Base-by-base conservation (phyloP, 1,140 invertebrate genomes). In the Leptoteleia sp. region DNA sequence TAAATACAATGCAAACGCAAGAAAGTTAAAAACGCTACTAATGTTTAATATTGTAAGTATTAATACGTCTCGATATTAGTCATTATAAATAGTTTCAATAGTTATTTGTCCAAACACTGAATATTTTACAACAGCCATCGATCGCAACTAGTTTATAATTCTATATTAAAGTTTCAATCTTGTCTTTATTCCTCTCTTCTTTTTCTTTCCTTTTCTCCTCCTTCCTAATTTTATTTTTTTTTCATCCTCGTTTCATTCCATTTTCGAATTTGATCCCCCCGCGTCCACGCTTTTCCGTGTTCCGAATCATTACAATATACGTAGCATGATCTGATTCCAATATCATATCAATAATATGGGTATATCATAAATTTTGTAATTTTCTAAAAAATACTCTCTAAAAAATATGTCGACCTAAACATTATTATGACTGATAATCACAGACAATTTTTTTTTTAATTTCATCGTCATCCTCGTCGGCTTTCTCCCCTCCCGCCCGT, bases 351-450 rank as follows among this genome's bases (percentile, higher is more conserved):
- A 86, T 88, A 86, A 86, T 86, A 87, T 80, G 84, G 79, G 76
- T 88, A 87, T 87, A 87, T 87, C 72, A 84, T 89, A 89, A 88
- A 89, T 89, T 89, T 89, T 89, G 87, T 87, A 85, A 89, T 88
- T 85, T 88, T 84, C 86, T 89, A 89, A 89, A 89, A 89, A 89
- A 89, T 89, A 89, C 87, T 83, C 82, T 88, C 86, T 88, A 88
- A 88, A 88, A 88, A 88, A 88, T 89, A 89, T 88, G 83, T 89
- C 70, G 87, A 88, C 86, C 87, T 89, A 88, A 88, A 89, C 86
- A 89, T 89, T 88, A 88, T 88, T 89, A 89, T 87, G 87, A 89
- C 87, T 88, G 87, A 88, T 88, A 89, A 89, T 89, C 87, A 89
- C 86, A 88, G 86, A 88, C 85, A 87, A 88, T 88, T 88, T 87